Evolutionary conservation across 2,113 vertebrate genomes (phyloP).

Genomic region (Microtus pennsylvanicus): DNA sequence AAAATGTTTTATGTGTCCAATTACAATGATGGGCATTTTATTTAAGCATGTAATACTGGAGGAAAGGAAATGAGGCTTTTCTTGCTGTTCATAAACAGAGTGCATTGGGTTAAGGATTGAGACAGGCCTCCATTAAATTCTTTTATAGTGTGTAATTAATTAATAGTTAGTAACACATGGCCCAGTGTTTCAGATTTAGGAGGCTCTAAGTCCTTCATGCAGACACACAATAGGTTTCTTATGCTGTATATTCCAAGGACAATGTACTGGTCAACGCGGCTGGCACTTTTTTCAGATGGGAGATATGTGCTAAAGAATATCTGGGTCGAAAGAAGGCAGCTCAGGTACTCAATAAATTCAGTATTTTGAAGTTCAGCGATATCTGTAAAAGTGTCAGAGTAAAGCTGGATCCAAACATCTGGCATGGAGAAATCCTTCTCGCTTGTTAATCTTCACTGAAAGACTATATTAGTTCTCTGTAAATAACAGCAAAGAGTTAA

Average conservation of each 20-base stretch:
- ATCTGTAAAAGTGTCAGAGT: neutral
- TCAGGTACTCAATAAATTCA: neutral
- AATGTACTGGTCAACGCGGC: neutral
- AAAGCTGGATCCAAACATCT: neutral
- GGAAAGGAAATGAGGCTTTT: neutral
- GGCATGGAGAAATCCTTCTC: neutral
- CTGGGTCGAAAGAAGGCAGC: neutral
- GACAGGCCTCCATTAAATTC: neutral
- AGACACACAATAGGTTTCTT: neutral
- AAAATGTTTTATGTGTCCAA: neutral
- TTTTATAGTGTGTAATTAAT: neutral
- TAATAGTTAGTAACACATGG: neutral
- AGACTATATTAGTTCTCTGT: neutral
- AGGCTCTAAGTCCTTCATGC: neutral
- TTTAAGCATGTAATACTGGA: neutral
- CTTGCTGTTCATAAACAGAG: neutral
- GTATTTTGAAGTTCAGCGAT: neutral
- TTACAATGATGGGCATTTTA: neutral
- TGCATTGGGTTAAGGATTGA: neutral
- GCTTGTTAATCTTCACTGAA: neutral
- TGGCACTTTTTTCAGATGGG: neutral
- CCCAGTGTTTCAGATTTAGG: neutral
- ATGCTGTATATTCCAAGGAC: neutral
- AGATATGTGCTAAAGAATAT: neutral
- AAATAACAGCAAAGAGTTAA: neutral